These are phyloP conservation scores for Amphiura filiformis DNA, from an alignment of 35 echinoderm and acorn worm species.

Conservation along the genomic window DNA sequence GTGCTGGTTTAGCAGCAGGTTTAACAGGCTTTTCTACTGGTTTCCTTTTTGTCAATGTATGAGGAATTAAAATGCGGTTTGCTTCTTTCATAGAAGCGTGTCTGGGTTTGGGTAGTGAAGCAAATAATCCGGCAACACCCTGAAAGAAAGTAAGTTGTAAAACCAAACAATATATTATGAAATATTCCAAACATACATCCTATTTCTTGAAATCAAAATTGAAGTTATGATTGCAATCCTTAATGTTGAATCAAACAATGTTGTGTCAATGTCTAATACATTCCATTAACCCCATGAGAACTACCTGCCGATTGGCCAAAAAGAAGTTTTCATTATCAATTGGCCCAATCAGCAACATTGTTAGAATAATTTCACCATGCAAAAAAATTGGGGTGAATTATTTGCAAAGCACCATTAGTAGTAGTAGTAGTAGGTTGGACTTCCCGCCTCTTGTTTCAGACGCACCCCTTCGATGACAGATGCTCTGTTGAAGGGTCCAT, in stretches of 20 bases:
- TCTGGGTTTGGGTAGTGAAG: slow-evolving; percentile 70
- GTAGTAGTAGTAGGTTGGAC: too few species aligned
- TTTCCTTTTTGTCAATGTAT: slow-evolving; percentile 79
- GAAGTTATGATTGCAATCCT: neutral
- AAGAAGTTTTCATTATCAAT: too few species aligned
- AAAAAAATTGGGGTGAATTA: too few species aligned
- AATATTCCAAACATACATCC: neutral
- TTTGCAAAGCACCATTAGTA: too few species aligned
- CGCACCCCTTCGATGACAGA: too few species aligned
- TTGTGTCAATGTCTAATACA: too few species aligned
- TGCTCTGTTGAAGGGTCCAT: too few species aligned
- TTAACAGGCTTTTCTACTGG: slow-evolving; percentile 4
- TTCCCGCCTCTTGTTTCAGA: too few species aligned
- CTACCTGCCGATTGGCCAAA: too few species aligned
- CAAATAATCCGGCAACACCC: slow-evolving; percentile 72
- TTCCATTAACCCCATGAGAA: too few species aligned
- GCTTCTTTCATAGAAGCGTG: slow-evolving; percentile 62
- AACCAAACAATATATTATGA: neutral
- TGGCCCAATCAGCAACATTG: too few species aligned
- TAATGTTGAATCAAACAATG: neutral
- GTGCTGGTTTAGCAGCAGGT: slow-evolving; percentile 6
- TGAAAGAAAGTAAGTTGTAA: slow-evolving; percentile 23
- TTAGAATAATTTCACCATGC: too few species aligned
- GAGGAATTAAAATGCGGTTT: slow-evolving; percentile 76
- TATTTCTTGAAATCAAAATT: neutral